Evolutionary conservation across 2,113 vertebrate species (phyloP), one percentile per base, ranked within the genome.

Genomic region (Papio anubis): DNA sequence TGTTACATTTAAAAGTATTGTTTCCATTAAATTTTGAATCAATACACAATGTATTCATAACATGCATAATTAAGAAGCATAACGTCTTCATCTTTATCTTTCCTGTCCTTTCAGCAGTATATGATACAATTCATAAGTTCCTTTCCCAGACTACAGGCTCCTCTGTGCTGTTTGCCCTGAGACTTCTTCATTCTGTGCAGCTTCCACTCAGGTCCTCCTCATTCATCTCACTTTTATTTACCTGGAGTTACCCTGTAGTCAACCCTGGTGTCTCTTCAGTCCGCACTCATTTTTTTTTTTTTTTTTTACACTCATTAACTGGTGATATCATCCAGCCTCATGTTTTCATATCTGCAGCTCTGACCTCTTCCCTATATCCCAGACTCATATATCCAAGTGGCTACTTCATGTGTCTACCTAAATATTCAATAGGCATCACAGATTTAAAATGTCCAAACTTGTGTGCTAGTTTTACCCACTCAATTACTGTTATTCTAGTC

Each of bases 201-300:
- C 20, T 2, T 72, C 75, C 23, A 30, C 32, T 30, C 8, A 21
- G 43, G 20, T 61, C 7, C 20, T 59, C 13, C 16, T 80, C 30
- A 72, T 35, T 3, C 9, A 40, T 21, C 38, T 48, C 17, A 64
- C 48, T 9, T 87, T 16, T 61, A 13, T 94, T 76, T 21, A 7
- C 1, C 0, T 23, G 16, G 25, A 50, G 8, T 68, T 1, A 3
- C 45, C 1, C 48, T 48, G 21, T 13, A 61, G 64, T 61, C 66
- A 66, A 0, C 7, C 3, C 27, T 18, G 5, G 0, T 12, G 35
- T 59, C 23, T 88, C 68, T 70, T 88, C 21, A 40, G 43, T 23
- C 21, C 40, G 50, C 10, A 25, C 1, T 57, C 8, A 84, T 43
- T 68, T 32, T 64, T 64, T 0, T 55, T 18, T 64, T 55, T 6